Conservation (phyloP, 2,113 vertebrate species). For the Cathartes aura region DNA sequence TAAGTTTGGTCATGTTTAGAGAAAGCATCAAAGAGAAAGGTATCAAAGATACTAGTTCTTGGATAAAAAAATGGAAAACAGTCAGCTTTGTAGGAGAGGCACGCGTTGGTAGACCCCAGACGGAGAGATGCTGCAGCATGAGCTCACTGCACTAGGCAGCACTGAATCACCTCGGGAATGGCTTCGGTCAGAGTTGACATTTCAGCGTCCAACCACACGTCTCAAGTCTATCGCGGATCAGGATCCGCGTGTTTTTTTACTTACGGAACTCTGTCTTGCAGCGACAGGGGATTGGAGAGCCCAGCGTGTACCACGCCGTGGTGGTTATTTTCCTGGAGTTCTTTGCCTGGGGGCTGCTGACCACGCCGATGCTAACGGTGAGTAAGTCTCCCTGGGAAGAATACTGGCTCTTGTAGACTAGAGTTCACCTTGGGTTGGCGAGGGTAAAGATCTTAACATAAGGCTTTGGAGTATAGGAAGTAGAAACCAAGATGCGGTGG, state of each 20-base stretch:
- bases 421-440: not conserved
- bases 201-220: accelerated
- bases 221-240: accelerated
- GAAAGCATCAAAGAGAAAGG: not conserved
- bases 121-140: accelerated
- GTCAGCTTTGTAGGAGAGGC: not conserved
- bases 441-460: not conserved
- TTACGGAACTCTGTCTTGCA: conserved; percentile 23
- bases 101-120: accelerated
- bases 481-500: not conserved
- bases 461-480: not conserved
- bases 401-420: not conserved
- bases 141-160: not conserved
- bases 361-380: conserved; percentile 89
- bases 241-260: accelerated
- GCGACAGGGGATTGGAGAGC: conserved; percentile 91
- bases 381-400: not conserved
- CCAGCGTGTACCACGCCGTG: conserved; percentile 92
- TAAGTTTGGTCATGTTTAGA: accelerated
- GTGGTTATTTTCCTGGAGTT: conserved; percentile 94
- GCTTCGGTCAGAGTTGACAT: accelerated
- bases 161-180: accelerated
- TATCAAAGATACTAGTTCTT: not conserved
- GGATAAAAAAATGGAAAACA: not conserved
- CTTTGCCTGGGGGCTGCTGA: conserved; percentile 91